Evolutionary conservation across 2,888 invertebrate genomes (phyloP), one percentile per base, ranked within the genome.

Genomic region (Imbricaverruca yamaguchii): DNA sequence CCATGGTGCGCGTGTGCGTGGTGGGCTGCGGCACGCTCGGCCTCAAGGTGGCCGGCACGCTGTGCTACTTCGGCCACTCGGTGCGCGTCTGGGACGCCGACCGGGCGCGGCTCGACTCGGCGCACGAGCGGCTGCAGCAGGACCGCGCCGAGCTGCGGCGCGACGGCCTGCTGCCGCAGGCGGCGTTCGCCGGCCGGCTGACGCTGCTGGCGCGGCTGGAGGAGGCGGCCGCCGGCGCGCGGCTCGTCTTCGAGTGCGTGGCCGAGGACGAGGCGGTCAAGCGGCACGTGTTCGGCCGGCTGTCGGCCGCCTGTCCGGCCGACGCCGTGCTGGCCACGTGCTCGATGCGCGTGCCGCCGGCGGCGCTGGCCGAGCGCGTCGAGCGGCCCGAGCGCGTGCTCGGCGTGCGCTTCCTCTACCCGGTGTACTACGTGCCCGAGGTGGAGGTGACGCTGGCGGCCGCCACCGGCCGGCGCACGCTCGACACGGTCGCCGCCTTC

Each of bases 351-450:
- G 74, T 74, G 55, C 74, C 74, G 55, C 13, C 55, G 18, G 21
- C 55, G 10, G 4, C 53, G 53, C 74, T 74, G 21, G 74, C 74
- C 11, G 74, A 53, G 74, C 85, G 86, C 83, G 87, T 81, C 13
- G 21, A 55, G 55, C 61, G 59, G 21, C 61, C 82, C 23, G 85
- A 88, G 87, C 85, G 88, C 82, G 87, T 87, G 78, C 82, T 88
- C 23, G 88, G 88, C 10, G 84, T 88, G n/a, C 84, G 88, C 61
- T 89, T 88, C 84, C 84, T 89, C 79, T 89, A 85, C 84, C 89
- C 89, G 53, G 88, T 88, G 6, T 88, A 88, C 82, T 87, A 85
- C 83, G 87, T 89, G 74, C 88, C 88, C 23, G 88, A 89, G 84
- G 85, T 86, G 1, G 86, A 86, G 83, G 80, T 86, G 13, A 83